Percentiles rank a stretch among this genome's conserved stretches.
phyloP scores from a whole-genome alignment of 2,888 invertebrate species.

The Peribatodes rhomboidaria region DNA sequence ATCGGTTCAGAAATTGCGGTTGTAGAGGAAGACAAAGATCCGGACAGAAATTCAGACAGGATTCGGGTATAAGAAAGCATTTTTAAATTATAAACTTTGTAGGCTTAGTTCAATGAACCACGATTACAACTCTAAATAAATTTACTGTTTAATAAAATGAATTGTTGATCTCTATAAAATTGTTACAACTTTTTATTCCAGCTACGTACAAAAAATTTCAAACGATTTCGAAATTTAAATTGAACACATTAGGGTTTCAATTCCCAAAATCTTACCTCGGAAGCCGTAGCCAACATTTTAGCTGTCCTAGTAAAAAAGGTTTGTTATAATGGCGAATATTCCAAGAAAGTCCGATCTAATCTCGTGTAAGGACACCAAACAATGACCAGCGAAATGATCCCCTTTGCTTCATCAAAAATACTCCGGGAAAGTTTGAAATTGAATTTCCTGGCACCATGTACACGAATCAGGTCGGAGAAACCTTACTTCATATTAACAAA shows the following conservation, averaged over 20 bases:
- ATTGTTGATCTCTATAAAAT: too few relatives aligned
- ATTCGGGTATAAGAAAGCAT: too few relatives aligned
- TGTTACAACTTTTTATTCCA: not conserved
- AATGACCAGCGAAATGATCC: constrained; percentile 51
- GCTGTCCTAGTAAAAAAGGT: constrained; percentile 26
- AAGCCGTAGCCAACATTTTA: not conserved
- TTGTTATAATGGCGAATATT: constrained; percentile 33
- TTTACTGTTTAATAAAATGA: too few relatives aligned
- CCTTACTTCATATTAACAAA: not conserved
- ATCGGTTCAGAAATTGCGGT: too few relatives aligned
- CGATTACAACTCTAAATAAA: too few relatives aligned
- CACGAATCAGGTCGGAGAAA: constrained; percentile 31
- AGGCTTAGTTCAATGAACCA: too few relatives aligned
- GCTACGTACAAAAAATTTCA: not conserved
- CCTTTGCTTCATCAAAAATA: constrained; percentile 57
- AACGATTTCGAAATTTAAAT: not conserved
- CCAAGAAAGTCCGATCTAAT: constrained; percentile 39
- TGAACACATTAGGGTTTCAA: not conserved
- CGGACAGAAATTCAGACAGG: too few relatives aligned
- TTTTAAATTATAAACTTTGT: too few relatives aligned
- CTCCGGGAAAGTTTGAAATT: constrained; percentile 51
- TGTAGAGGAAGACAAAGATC: too few relatives aligned
- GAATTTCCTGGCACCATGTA: constrained; percentile 48
- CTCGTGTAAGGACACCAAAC: constrained; percentile 43
- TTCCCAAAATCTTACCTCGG: constrained; percentile 18